A percentile compares a stretch with the other conserved stretches of the same genome.
These are phyloP conservation scores for Cordilura impudica DNA, from an alignment of 2,888 invertebrate species.

Conservation along the genomic window DNA sequence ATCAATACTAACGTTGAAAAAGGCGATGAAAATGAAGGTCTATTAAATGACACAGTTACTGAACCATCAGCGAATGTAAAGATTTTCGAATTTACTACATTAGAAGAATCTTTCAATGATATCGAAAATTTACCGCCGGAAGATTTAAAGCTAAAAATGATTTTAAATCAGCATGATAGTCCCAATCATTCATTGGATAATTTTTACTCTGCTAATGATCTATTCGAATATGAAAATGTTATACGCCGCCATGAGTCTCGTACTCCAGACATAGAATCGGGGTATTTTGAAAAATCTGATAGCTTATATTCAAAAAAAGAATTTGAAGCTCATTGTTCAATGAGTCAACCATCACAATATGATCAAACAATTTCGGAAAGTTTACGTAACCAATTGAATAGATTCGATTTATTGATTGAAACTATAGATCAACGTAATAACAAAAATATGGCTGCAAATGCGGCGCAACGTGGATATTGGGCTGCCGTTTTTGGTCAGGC, in stretches of 20 bases:
- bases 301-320: slow-evolving; percentile 72
- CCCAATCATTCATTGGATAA: slow-evolving; percentile 71
- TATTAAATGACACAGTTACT: slow-evolving; percentile 46
- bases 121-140: background rate
- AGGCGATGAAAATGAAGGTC: slow-evolving; percentile 20
- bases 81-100: slow-evolving; percentile 36
- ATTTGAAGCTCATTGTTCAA: slow-evolving; percentile 60
- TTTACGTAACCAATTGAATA: slow-evolving; percentile 69
- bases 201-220: slow-evolving; percentile 72
- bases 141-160: slow-evolving; percentile 22
- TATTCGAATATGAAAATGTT: slow-evolving; percentile 70
- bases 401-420: slow-evolving; percentile 69
- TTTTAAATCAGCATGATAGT: slow-evolving; percentile 51
- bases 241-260: slow-evolving; percentile 67
- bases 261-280: slow-evolving; percentile 72
- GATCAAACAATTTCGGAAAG: slow-evolving; percentile 68
- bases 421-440: slow-evolving; percentile 60
- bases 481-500: slow-evolving; percentile 69
- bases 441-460: slow-evolving; percentile 39
- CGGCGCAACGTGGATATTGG: slow-evolving; percentile 66
- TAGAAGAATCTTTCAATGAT: slow-evolving; percentile 28
- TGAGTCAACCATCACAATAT: slow-evolving; percentile 50
- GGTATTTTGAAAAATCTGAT: slow-evolving; percentile 73
- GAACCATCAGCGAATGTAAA: slow-evolving; percentile 40
- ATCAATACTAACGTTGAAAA: slow-evolving; percentile 52